Base-by-base conservation (phyloP, 1,140 invertebrate genomes). In the Battus philenor region DNA sequence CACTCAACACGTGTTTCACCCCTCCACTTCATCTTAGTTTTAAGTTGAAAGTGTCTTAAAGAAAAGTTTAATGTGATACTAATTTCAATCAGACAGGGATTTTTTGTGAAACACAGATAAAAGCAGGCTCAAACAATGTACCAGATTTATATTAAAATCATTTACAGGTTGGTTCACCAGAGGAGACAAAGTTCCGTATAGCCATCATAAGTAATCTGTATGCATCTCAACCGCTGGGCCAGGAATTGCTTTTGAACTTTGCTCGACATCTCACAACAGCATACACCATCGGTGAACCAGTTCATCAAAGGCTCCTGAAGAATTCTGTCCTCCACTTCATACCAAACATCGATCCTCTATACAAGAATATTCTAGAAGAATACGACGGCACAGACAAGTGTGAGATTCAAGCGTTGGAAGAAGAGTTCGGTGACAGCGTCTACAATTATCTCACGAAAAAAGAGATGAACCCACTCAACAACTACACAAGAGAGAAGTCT, bases 191-290 rank as follows among this genome's bases (percentile, higher is more conserved):
- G 86, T 91, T 92, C 56, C 93, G 95, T 58, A 88, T 98, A 9
- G 90, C 91, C 2, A 71, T 98, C 11, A 84, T 97, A 7, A 96
- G 95, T 18, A 95, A 94, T 13, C 67, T 98, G 16, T 95, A 93
- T 70, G 93, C 91, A 3, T 92, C 93, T 4, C 93, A 97, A 62
- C 93, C 95, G 1, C 77, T 94, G 8, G 95, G 95, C 0, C 89
- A 94, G 47, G 96, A 98, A 80, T 88, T 98, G 17, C 73, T 94
- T 0, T 65, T 97, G 0, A 91, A 96, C 71, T 87, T 98, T 31
- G 91, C 93, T 0, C 88, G 94, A 0, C 96, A 98, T 86, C 84
- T 98, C 8, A 68, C 92, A 5, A 90, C 86, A 38, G 95, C 93
- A 1, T 91, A 92, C 71, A 74, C 86, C 24, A 84, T 91, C 15